phyloP scores from a whole-genome alignment of 2,888 invertebrate species.

The Hyposoter didymator region DNA sequence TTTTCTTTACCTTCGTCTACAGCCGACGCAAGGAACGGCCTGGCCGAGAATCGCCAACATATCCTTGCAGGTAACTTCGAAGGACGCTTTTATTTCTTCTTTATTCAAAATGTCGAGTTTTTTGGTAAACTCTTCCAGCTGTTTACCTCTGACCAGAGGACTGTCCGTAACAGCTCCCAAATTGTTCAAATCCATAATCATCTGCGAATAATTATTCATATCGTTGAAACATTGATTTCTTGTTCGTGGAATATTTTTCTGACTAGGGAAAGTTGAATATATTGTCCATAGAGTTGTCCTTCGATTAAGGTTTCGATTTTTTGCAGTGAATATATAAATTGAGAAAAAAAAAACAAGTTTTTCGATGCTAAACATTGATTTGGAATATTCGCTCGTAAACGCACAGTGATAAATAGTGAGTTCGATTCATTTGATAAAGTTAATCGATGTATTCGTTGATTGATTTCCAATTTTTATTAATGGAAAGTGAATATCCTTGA shows the following conservation, averaged over 20 bases:
- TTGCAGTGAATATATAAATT: background rate
- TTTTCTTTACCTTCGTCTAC: constrained; percentile 91
- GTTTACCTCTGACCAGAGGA: constrained; percentile 92
- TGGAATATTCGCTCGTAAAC: background rate
- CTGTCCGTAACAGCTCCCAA: constrained; percentile 94
- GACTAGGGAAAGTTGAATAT: background rate
- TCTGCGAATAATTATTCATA: constrained; percentile 85
- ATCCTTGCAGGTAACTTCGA: constrained; percentile 93
- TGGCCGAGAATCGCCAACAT: constrained; percentile 94
- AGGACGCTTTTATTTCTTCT: constrained; percentile 91
- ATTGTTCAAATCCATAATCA: constrained; percentile 96
- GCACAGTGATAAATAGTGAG: no score
- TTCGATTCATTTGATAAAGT: background rate
- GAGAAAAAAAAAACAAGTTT: background rate
- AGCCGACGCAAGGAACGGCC: constrained; percentile 97
- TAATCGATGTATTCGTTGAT: background rate
- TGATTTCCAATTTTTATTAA: background rate
- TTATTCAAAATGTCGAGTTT: constrained; percentile 92
- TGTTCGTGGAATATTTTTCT: background rate
- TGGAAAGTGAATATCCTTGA: background rate
- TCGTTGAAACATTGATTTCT: background rate
- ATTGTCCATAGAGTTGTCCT: background rate
- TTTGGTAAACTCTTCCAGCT: constrained; percentile 93
- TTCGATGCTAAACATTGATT: background rate
- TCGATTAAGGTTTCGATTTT: background rate